Conservation (phyloP, 2,888 invertebrate species). For the Paralinhomoeus sp. region DNA sequence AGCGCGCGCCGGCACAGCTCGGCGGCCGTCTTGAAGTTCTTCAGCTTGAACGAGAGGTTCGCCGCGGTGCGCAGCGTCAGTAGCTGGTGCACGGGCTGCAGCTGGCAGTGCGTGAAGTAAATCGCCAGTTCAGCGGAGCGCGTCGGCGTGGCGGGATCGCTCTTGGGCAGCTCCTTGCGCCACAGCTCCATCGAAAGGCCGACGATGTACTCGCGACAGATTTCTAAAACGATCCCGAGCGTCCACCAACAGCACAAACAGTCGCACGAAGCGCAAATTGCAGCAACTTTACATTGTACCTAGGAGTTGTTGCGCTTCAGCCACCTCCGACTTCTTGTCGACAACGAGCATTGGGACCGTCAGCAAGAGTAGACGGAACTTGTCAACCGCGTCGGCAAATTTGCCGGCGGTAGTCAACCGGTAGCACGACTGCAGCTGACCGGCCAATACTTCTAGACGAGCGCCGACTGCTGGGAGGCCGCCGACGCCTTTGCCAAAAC, state of each 20-base stretch:
- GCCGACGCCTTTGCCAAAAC: conserved; percentile 49
- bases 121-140: conserved; percentile 76
- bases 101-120: conserved; percentile 89
- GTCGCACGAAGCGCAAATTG: too few relatives aligned
- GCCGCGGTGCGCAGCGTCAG: conserved; percentile 66
- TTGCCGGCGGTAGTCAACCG: conserved; percentile 83
- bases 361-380: conserved; percentile 52
- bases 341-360: conserved; percentile 68
- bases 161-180: conserved; percentile 11
- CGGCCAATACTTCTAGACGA: conserved; percentile 57
- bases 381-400: conserved; percentile 71
- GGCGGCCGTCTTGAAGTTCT: conserved; percentile 78
- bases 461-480: conserved; percentile 55
- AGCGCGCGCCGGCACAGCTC: conserved; percentile 57
- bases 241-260: too few relatives aligned
- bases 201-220: conserved; percentile 71
- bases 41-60: conserved; percentile 88
- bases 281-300: too few relatives aligned
- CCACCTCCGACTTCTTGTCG: conserved; percentile 56
- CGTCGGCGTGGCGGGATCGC: conserved; percentile 31
- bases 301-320: conserved; percentile 54
- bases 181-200: conserved; percentile 49
- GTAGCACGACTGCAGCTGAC: conserved; percentile 61
- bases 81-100: conserved; percentile 88
- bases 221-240: too few relatives aligned